A percentile compares a stretch with the other conserved stretches of the same genome.
These are phyloP conservation scores for Rhodeus uyekii DNA, from an alignment of 2,797 vertebrate genomes.

Conservation along the genomic window DNA sequence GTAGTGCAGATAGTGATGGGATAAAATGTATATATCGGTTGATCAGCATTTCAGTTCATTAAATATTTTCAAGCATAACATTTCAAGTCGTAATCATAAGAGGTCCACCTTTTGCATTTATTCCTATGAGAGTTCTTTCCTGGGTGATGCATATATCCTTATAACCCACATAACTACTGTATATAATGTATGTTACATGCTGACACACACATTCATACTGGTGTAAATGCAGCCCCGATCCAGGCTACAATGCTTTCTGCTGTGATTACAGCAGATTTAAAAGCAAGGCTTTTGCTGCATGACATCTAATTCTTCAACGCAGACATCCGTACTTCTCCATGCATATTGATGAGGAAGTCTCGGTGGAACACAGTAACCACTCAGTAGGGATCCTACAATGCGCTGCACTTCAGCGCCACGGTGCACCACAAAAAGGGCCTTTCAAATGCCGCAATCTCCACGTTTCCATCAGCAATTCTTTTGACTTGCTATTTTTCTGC, in stretches of 20 bases:
- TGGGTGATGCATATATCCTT: not conserved
- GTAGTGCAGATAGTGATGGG: not conserved
- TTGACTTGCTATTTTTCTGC: slow-evolving; percentile 32
- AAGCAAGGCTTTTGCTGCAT: slow-evolving; percentile 56
- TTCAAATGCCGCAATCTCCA: slow-evolving; percentile 38
- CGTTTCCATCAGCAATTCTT: slow-evolving; percentile 45
- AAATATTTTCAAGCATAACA: not conserved
- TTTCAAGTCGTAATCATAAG: not conserved
- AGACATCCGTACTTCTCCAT: slow-evolving; percentile 49
- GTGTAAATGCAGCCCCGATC: slow-evolving; percentile 42
- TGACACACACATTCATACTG: slow-evolving; percentile 52
- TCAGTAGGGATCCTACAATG: slow-evolving; percentile 45
- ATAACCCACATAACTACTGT: slow-evolving; percentile 8
- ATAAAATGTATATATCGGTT: not conserved
- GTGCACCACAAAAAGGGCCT: slow-evolving; percentile 31
- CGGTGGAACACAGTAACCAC: slow-evolving; percentile 46
- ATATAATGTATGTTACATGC: slow-evolving; percentile 47
- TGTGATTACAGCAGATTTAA: slow-evolving; percentile 61
- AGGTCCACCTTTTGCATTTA: not conserved
- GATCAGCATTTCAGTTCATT: not conserved
- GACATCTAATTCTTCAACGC: slow-evolving; percentile 63
- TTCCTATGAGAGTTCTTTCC: slow-evolving; percentile 5
- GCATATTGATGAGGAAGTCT: slow-evolving; percentile 59
- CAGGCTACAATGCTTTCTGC: slow-evolving; percentile 45
- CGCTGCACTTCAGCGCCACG: slow-evolving; percentile 44